Evolutionary conservation across 1,140 invertebrate species (phyloP), one percentile per base, ranked within the genome.

Genomic region (Agrilus planipennis): DNA sequence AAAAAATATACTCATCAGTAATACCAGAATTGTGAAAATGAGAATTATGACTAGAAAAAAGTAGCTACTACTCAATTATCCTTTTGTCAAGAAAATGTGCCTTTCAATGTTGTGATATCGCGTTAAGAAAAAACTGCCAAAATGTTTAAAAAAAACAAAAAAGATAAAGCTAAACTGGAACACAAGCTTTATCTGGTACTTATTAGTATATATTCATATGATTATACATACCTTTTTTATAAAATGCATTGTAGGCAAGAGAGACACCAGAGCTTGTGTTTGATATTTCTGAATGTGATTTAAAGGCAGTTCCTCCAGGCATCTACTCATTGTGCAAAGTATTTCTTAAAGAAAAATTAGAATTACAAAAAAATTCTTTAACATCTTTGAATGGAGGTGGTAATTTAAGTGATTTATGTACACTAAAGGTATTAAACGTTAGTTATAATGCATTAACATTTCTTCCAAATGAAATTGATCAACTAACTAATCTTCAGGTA

Each of bases 301-400:
- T 85, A 34, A 72, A 71, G 51, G 62, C 69, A 35, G 71, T 86
- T 28, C 83, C 83, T 16, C 67, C 73, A 37, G 80, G 81, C 34
- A 79, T 84, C 44, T 86, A 76, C 65, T 76, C 78, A 2, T 63
- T 84, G 23, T 86, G 83, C 59, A 79, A 77, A 60, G 79, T 87
- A 28, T 79, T 84, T 50, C 71, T 79, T 39, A 88, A 88, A 65
- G 73, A 79, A 49, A 62, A 65, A 29, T 61, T 84, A 34, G 66
- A 73, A 53, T 63, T 86, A 43, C 64, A 81, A 44, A 65, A 71
- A 41, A 87, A 87, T 63, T 67, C 68, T 37, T 61, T 87, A 41
- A 66, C 68, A 39, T 73, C 75, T 30, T 58, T 87, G n/a, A 69
- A 71, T 45, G 74, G 74, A 49, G 81, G 80, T 49, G 82, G 81